Conservation (phyloP, 2,113 vertebrate genomes). For the Cariama cristata region DNA sequence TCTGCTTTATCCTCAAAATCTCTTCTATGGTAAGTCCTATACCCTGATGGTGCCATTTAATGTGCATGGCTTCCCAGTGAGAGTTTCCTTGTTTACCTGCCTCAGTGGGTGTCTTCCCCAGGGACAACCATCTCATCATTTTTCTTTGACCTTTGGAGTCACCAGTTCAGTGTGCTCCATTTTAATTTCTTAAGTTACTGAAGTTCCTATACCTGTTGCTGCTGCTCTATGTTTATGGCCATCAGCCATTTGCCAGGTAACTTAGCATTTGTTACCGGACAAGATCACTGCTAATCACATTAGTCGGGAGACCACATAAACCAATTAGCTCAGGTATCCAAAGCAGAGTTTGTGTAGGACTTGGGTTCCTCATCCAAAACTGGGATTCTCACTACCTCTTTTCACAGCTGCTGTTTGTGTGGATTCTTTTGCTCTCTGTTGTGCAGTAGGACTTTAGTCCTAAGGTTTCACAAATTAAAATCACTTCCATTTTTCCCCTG, state of each 20-base stretch:
- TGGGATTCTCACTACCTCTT: neutral
- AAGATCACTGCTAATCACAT: neutral
- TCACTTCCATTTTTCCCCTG: neutral
- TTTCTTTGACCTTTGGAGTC: neutral
- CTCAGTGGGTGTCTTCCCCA: neutral
- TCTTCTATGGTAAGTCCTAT: fast-evolving
- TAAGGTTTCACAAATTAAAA: neutral
- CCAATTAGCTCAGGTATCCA: neutral
- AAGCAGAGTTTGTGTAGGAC: neutral
- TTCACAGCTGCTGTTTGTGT: neutral
- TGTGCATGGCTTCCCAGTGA: neutral
- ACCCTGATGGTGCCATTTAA: neutral
- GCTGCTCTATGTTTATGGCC: neutral
- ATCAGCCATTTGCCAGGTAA: neutral
- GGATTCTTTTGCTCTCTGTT: neutral
- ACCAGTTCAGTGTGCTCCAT: neutral
- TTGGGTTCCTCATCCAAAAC: neutral
- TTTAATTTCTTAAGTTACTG: neutral
- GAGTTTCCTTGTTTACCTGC: neutral
- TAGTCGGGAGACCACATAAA: neutral
- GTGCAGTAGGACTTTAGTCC: neutral
- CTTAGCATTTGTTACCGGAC: neutral
- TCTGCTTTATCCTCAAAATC: neutral
- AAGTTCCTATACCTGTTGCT: neutral
- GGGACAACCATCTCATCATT: neutral